These are phyloP conservation scores for Psephotus haematonotus DNA, from an alignment of 2,113 vertebrate species.

Conservation along the genomic window DNA sequence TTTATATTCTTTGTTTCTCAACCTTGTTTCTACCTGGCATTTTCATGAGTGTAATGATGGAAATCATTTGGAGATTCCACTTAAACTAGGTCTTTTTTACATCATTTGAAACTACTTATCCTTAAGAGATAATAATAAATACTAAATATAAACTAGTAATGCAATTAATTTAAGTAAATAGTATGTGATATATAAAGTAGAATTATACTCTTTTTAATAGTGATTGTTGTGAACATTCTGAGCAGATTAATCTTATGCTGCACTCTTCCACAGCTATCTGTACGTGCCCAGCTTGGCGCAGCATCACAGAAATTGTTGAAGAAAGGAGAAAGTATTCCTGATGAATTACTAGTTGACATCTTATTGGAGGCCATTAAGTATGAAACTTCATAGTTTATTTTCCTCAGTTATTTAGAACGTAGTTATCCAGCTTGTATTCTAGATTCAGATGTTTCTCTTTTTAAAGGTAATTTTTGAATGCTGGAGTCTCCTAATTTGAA, in stretches of 20 bases:
- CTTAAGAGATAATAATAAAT: neutral
- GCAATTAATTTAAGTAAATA: neutral
- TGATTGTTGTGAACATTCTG: neutral
- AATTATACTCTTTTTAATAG: neutral
- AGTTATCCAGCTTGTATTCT: neutral
- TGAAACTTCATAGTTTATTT: slow-evolving; percentile 13
- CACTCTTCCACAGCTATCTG: slow-evolving; percentile 71
- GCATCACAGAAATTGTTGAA: slow-evolving; percentile 76
- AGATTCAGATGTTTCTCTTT: neutral
- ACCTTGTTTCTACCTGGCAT: neutral
- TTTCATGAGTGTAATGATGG: neutral
- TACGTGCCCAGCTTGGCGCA: slow-evolving; percentile 76
- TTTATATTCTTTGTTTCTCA: neutral
- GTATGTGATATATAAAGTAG: neutral
- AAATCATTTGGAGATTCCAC: neutral
- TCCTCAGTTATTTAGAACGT: neutral
- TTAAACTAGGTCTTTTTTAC: neutral
- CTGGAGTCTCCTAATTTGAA: neutral
- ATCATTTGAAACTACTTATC: neutral
- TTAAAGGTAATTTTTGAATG: neutral
- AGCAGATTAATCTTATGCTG: neutral
- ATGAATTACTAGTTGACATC: slow-evolving; percentile 82
- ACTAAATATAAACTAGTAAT: neutral
- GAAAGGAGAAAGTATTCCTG: slow-evolving; percentile 79
- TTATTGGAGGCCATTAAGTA: slow-evolving; percentile 87